phyloP scores from a whole-genome alignment of 1,140 invertebrate species.

The Heliothis virescens region DNA sequence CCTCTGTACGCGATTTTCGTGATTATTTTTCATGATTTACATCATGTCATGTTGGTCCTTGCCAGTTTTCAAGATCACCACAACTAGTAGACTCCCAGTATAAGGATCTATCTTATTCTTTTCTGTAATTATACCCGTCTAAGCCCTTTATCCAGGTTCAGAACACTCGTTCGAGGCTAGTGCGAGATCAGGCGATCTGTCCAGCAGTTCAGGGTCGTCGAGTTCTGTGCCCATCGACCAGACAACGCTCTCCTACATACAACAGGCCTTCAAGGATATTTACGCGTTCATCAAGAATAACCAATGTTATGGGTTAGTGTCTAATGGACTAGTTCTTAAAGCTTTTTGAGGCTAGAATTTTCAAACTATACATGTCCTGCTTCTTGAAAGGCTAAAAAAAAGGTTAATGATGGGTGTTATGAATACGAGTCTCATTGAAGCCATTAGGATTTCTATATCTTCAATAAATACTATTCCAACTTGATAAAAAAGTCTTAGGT shows the following conservation, averaged over 20 bases:
- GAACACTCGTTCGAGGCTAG: conserved; percentile 78
- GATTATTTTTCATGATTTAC: no score
- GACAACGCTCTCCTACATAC: conserved; percentile 78
- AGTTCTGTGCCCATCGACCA: conserved; percentile 80
- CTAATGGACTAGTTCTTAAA: neutral
- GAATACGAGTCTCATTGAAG: no score
- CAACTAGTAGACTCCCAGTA: no score
- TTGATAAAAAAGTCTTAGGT: no score
- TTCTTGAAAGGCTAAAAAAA: no score
- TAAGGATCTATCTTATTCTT: neutral
- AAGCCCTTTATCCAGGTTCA: conserved; percentile 62
- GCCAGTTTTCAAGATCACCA: neutral
- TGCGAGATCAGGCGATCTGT: conserved; percentile 69
- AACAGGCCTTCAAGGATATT: conserved; percentile 80
- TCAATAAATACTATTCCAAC: no score
- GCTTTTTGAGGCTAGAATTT: neutral
- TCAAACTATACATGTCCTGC: no score
- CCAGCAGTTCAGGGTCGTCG: conserved; percentile 71
- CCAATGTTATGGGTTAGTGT: conserved; percentile 76
- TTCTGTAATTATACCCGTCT: no score
- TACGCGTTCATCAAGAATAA: conserved; percentile 82
- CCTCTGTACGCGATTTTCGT: no score
- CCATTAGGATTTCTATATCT: no score
- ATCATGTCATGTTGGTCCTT: neutral
- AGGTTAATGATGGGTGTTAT: no score